Base-by-base conservation (phyloP, 1,140 invertebrate genomes). In the Prorops nasuta region DNA sequence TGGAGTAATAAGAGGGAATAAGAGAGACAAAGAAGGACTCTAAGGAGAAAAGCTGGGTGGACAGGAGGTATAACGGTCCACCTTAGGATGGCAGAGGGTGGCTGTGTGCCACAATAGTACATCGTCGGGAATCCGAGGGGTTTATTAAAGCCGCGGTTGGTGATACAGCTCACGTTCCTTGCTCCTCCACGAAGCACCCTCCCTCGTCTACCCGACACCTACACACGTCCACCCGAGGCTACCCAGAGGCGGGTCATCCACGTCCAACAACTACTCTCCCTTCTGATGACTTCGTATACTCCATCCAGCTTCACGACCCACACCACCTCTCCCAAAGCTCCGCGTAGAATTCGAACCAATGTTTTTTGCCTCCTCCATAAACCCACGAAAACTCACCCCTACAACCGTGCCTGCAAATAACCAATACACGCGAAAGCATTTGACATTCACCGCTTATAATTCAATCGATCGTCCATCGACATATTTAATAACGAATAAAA, bases 151-250 rank as follows among this genome's bases (percentile, higher is more conserved):
- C 65, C 66, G 60, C 60, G 63, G 65, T 76, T 76, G 68, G 58
- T 63, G 58, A 74, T 74, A 74, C 73, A 74, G 66, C 71, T 76
- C 73, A 76, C 73, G 73, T 76, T 70, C 62, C 63, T 60, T 53
- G 56, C 58, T 67, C 57, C 66, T 67, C 61, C 65, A 60, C 48
- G 53, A 24, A 51, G 34, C 40, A 51, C 50, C 50, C 18, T n/a
- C 12, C 21, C 36, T 35, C 38, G 21, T 35, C 32, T 28, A 17
- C 20, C 28, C 14, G 9, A 18, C 10, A 15, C 8, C 9, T 3
- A n/a, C 40, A 15, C 20, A 34, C 24, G 10, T 28, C 16, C 39
- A 12, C 21, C 20, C 56, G 39, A 36, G 43, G 52, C 42, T 50
- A 39, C 46, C 47, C 55, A 46, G 49, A 53, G 44, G 56, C 54